phyloP scores from a whole-genome alignment of 2,797 vertebrate genomes.

The Spea hammondii region DNA sequence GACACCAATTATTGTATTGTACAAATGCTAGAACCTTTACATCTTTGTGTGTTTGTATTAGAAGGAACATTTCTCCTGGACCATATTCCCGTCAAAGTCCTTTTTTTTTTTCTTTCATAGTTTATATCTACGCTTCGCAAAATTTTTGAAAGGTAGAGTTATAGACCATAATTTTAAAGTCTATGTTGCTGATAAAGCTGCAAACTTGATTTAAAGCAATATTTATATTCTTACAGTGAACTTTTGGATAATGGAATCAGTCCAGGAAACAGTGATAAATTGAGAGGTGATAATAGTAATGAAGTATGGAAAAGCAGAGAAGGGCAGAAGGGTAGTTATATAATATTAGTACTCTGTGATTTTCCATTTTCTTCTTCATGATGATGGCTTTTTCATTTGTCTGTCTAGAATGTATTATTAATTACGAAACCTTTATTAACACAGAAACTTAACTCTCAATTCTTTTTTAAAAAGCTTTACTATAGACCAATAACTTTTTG shows the following conservation, averaged over 20 bases:
- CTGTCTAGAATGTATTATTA: neutral
- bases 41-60: too few relatives aligned
- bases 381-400: neutral
- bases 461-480: neutral
- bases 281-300: slow-evolving; percentile 36
- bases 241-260: slow-evolving; percentile 45
- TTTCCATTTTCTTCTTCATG: neutral
- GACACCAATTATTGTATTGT: too few relatives aligned
- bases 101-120: slow-evolving; percentile 13
- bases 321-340: neutral
- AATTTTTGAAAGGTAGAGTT: slow-evolving; percentile 38
- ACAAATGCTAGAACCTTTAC: too few relatives aligned
- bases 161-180: slow-evolving; percentile 37
- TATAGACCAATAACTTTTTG: too few relatives aligned
- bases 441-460: neutral
- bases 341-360: neutral
- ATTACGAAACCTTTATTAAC: neutral
- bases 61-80: neutral
- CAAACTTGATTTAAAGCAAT: slow-evolving; percentile 43
- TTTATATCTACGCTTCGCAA: slow-evolving; percentile 6
- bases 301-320: slow-evolving; percentile 6
- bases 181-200: slow-evolving; percentile 35
- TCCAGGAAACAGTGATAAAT: slow-evolving; percentile 37
- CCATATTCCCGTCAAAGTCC: neutral
- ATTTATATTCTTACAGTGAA: slow-evolving; percentile 44